These are phyloP conservation scores for Lampris incognitus DNA, from an alignment of 2,113 vertebrate genomes.

Conservation along the genomic window DNA sequence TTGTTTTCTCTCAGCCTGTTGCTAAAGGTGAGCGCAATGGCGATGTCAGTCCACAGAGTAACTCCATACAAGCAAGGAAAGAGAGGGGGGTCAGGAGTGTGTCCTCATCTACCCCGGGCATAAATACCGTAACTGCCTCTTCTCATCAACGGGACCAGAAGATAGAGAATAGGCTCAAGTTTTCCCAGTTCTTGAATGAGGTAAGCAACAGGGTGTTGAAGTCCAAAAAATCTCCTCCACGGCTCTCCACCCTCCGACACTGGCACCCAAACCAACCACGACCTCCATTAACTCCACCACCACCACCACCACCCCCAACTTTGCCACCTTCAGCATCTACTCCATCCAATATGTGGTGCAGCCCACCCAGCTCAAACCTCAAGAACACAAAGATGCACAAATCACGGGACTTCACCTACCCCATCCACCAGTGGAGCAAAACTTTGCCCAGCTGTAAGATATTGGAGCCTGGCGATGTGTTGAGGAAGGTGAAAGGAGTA, in stretches of 20 bases:
- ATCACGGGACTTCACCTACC: conserved; percentile 51
- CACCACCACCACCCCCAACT: conserved; percentile 23
- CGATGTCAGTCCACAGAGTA: conserved; percentile 39
- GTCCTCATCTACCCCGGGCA: conserved; percentile 47
- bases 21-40: conserved; percentile 42
- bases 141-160: conserved; percentile 72
- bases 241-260: conserved; percentile 39
- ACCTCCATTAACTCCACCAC: conserved; percentile 33
- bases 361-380: conserved; percentile 51
- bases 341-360: conserved; percentile 40
- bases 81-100: conserved; percentile 57
- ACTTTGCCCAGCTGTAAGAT: conserved; percentile 70
- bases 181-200: conserved; percentile 93
- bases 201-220: conserved; percentile 88
- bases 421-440: conserved; percentile 69
- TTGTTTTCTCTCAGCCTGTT: conserved; percentile 50
- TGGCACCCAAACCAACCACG: conserved; percentile 22
- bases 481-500: conserved; percentile 55
- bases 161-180: conserved; percentile 86
- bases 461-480: conserved; percentile 66
- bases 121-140: conserved; percentile 64
- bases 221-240: conserved; percentile 76
- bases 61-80: conserved; percentile 30
- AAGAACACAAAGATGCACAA: conserved; percentile 63
- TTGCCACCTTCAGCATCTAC: not conserved